Conservation (phyloP, 2,113 vertebrate species). For the Glareola pratincola region DNA sequence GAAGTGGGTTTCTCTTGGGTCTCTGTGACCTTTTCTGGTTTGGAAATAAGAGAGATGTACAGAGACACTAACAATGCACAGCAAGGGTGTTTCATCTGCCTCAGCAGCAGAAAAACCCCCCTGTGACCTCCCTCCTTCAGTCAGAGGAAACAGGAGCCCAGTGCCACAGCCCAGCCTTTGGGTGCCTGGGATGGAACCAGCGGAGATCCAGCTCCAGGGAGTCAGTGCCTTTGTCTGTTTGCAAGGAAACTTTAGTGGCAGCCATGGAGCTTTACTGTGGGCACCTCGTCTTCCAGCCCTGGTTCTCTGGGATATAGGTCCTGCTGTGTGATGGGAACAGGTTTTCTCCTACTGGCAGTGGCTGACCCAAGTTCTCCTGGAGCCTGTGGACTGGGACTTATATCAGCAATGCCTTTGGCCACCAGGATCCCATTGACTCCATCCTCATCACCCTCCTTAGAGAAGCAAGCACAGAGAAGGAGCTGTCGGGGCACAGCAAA, state of each 20-base stretch:
- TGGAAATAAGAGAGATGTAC: background rate
- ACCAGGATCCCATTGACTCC: background rate
- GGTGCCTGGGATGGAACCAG: background rate
- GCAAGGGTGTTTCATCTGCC: background rate
- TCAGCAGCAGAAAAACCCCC: background rate
- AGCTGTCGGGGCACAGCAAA: background rate
- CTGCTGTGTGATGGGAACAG: background rate
- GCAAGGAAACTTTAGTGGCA: background rate
- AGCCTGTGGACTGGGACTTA: background rate
- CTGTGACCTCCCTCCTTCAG: background rate
- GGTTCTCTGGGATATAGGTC: background rate
- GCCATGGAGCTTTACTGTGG: background rate
- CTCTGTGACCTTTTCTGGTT: slow-evolving; percentile 41
- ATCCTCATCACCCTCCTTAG: background rate
- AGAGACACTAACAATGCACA: background rate
- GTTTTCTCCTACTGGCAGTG: background rate
- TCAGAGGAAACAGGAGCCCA: background rate
- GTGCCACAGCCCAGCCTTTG: background rate
- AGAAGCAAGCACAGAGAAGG: background rate
- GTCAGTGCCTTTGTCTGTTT: background rate
- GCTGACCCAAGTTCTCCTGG: background rate
- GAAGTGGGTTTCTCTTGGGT: slow-evolving; percentile 45
- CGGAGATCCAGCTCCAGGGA: background rate
- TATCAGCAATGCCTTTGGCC: background rate
- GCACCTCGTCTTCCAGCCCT: background rate